phyloP scores from a whole-genome alignment of 2,113 vertebrate species.

The Pampusana beccarii region DNA sequence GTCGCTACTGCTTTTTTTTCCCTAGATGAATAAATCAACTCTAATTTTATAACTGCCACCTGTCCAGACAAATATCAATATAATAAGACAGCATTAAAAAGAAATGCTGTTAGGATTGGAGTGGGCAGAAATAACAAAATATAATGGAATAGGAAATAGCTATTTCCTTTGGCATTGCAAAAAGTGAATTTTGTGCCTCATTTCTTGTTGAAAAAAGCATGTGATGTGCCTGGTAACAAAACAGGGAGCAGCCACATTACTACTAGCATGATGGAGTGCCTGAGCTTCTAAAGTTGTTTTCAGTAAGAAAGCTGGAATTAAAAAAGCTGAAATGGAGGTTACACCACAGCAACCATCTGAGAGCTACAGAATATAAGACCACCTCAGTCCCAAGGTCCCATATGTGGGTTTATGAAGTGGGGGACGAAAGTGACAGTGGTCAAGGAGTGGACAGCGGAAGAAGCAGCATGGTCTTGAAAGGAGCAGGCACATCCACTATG shows the following conservation, averaged over 20 bases:
- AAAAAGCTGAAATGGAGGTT: not conserved
- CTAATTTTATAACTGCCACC: not conserved
- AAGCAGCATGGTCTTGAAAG: not conserved
- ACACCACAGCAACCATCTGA: not conserved
- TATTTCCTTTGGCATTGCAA: not conserved
- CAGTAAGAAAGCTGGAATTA: not conserved
- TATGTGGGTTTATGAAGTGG: not conserved
- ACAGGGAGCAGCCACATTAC: not conserved
- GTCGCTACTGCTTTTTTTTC: not conserved
- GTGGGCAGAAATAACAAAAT: not conserved
- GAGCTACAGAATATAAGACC: not conserved
- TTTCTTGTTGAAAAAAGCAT: not conserved
- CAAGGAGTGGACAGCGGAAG: not conserved
- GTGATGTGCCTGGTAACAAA: not conserved
- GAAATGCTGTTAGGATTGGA: not conserved
- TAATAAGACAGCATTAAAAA: not conserved
- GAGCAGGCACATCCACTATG: fast-evolving
- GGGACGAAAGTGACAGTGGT: not conserved
- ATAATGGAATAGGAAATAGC: not conserved
- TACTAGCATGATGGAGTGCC: not conserved
- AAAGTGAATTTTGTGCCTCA: not conserved
- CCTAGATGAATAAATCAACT: not conserved
- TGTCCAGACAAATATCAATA: not conserved
- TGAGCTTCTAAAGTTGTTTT: not conserved
- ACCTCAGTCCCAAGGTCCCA: not conserved